These are phyloP conservation scores for Helobdella robusta DNA, from an alignment of 2,888 invertebrate species.

Conservation along the genomic window DNA sequence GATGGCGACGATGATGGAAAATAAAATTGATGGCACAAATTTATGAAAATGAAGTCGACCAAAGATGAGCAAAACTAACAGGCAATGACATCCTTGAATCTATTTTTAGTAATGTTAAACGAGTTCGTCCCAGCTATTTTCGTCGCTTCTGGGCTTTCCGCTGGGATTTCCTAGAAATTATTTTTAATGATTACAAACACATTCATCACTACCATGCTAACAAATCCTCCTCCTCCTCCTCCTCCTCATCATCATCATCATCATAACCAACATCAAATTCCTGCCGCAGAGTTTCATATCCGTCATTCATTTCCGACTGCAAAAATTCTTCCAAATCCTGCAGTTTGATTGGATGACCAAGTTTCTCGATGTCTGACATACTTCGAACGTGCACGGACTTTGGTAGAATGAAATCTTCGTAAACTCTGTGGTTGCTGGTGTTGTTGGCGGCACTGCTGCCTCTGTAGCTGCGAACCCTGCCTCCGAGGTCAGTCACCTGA, in stretches of 20 bases:
- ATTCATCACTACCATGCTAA: background rate
- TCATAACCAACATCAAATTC: conserved; percentile 9
- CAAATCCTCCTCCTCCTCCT: background rate
- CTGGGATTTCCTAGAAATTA: conserved; percentile 50
- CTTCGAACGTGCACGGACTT: background rate
- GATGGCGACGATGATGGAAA: background rate
- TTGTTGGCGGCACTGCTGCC: background rate
- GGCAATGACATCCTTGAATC: conserved; percentile 97
- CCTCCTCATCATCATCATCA: background rate
- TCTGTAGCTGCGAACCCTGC: background rate
- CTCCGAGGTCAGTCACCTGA: no score
- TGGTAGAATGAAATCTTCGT: background rate
- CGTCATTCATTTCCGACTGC: background rate
- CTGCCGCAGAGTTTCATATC: background rate
- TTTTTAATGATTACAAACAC: conserved; percentile 29
- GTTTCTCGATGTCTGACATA: background rate
- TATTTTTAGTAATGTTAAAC: conserved; percentile 83
- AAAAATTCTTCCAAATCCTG: background rate
- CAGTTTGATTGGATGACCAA: background rate
- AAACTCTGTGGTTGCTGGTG: background rate
- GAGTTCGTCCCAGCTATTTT: conserved; percentile 71
- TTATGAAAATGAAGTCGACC: background rate
- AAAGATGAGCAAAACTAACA: conserved; percentile 53
- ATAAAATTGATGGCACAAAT: background rate
- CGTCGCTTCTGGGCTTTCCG: conserved; percentile 2